These are phyloP conservation scores for Pangasius sanitwongsei DNA, from an alignment of 2,797 vertebrate genomes.

Conservation along the genomic window DNA sequence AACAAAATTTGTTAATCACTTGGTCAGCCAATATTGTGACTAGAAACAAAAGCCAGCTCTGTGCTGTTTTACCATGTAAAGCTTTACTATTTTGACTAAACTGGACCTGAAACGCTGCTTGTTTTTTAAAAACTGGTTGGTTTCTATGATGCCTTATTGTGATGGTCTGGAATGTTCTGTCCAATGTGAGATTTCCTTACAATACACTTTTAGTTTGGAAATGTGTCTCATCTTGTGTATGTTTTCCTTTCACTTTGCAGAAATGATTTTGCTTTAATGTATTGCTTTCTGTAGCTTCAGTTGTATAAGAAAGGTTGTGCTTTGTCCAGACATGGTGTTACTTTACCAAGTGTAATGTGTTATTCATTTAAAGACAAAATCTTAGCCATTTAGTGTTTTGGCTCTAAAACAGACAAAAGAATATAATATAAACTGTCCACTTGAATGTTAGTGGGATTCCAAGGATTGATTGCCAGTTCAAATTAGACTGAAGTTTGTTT, in stretches of 20 bases:
- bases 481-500: background rate
- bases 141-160: slow-evolving; percentile 44
- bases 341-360: background rate
- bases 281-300: background rate
- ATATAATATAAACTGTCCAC: background rate
- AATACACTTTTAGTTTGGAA: slow-evolving; percentile 24
- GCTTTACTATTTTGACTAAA: slow-evolving; percentile 38
- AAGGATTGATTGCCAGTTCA: background rate
- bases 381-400: background rate
- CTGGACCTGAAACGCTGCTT: slow-evolving; percentile 21
- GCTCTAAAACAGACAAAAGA: background rate
- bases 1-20: background rate
- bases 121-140: slow-evolving; percentile 15
- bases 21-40: slow-evolving; percentile 5
- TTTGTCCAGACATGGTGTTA: background rate
- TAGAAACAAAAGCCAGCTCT: background rate
- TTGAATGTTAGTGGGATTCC: background rate
- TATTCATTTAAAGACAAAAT: background rate
- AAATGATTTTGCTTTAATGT: background rate
- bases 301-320: background rate
- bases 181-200: background rate
- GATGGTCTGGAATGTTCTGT: slow-evolving; percentile 14
- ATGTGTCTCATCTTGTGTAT: background rate
- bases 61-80: background rate
- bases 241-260: background rate